A percentile compares a stretch with the other conserved stretches of the same genome.
phyloP scores from a whole-genome alignment of 37 sponge, comb jelly and placozoan genomes.

The Spongilla lacustris region DNA sequence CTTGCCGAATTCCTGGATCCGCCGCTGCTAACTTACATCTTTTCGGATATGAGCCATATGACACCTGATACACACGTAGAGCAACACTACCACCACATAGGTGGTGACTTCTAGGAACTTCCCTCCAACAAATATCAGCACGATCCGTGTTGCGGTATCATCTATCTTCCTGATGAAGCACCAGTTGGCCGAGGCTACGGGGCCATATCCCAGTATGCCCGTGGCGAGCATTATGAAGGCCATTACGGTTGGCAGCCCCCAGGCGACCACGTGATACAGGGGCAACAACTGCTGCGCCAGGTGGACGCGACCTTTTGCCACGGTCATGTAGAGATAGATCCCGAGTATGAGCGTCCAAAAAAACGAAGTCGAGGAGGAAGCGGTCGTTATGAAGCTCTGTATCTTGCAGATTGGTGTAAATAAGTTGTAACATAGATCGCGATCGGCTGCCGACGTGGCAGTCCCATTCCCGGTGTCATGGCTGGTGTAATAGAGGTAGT shows the following conservation, averaged over 20 bases:
- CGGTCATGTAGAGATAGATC: constrained; percentile 42
- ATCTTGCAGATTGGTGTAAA: constrained; percentile 39
- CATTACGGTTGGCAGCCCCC: constrained; percentile 55
- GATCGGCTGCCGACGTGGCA: neutral
- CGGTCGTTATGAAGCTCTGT: constrained; percentile 76
- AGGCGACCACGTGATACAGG: constrained; percentile 58
- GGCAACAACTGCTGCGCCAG: constrained; percentile 44
- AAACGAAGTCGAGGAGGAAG: constrained; percentile 60
- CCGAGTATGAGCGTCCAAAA: constrained; percentile 78
- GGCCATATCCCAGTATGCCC: constrained; percentile 38
- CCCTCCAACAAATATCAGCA: constrained; percentile 24
- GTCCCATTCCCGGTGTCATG: neutral
- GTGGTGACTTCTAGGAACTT: constrained; percentile 35
- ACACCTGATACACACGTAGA: constrained; percentile 20
- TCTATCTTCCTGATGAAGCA: constrained; percentile 38
- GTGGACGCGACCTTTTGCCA: neutral
- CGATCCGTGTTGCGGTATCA: neutral
- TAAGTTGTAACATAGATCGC: neutral
- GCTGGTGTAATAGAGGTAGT: constrained; percentile 23
- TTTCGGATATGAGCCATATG: constrained; percentile 1
- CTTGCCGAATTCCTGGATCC: no score
- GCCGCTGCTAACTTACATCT: constrained; percentile 2
- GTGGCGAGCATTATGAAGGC: neutral
- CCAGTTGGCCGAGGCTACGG: constrained; percentile 51
- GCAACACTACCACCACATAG: constrained; percentile 29